Evolutionary conservation across 2,797 vertebrate species (phyloP), one percentile per base, ranked within the genome.

Genomic region (Microcaecilia unicolor): DNA sequence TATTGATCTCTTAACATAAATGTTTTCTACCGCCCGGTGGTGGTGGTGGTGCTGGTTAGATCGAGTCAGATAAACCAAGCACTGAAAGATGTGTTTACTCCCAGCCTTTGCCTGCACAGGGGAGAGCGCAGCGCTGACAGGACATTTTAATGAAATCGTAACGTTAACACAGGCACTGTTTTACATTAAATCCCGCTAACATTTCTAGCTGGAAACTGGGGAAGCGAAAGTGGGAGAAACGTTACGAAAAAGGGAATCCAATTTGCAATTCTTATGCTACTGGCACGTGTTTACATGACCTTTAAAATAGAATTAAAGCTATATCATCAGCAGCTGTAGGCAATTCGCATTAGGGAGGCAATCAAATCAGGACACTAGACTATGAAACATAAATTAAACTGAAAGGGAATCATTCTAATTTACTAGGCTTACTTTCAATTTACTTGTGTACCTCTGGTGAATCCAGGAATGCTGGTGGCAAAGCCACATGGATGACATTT

Each of bases 231-330:
- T 27, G 61, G 73, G 54, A n/a, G 55, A 70, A 64, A 68, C 64
- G 70, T 74, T 71, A n/a, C n/a, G 74, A 72, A 73, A 73, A 73
- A 73, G 73, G 52, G 69, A 67, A 81, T 76, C 71, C 72, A 63
- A 80, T 81, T 78, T 81, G 70, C 71, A 83, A n/a, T 76, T 76
- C 70, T 80, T 76, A 61, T 70, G 74, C 71, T 73, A 72, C 64
- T 69, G 72, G 71, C 74, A 60, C 69, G 63, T 77, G 78, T 83
- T 83, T 79, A 81, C 75, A 80, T 81, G 80, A 83, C 80, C 78
- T 83, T 83, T 83, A 78, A 83, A 83, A 79, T 71, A 81, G 75
- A 83, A 80, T 79, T 79, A 80, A 80, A 73, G 71, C 74, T 77
- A 66, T 75, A 76, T 73, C 74, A 80, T 80, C 75, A 79, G 74